Conservation (phyloP, 2,888 invertebrate genomes). For the Drosophila paucipuncta region DNA sequence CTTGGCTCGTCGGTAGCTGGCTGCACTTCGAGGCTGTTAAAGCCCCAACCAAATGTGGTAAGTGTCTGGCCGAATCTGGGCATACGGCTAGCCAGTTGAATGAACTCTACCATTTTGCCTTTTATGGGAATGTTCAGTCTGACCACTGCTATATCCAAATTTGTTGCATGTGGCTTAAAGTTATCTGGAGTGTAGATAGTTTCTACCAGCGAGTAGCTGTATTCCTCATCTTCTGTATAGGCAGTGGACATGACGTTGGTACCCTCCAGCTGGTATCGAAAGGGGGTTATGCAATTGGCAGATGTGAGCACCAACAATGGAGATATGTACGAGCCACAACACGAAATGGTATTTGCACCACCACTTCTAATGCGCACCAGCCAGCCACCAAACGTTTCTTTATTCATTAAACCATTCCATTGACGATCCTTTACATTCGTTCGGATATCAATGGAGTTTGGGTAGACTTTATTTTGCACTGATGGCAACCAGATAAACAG, state of each 20-base stretch:
- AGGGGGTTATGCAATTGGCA: conserved; percentile 53
- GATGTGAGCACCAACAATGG: conserved; percentile 49
- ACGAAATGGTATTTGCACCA: conserved; percentile 13
- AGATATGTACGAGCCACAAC: conserved; percentile 45
- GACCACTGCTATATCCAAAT: conserved; percentile 51
- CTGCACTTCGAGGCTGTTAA: conserved; percentile 11
- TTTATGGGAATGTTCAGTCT: conserved; percentile 33
- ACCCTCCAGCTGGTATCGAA: conserved; percentile 8
- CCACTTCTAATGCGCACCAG: conserved; percentile 31
- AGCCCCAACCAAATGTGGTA: conserved; percentile 44
- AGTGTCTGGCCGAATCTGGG: rapidly evolving
- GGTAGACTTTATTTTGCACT: conserved; percentile 18
- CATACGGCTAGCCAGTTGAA: conserved; percentile 7
- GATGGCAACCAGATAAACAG: not conserved
- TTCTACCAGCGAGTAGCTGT: conserved; percentile 19
- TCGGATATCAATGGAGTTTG: not conserved
- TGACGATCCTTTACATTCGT: not conserved
- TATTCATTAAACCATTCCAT: conserved; percentile 40
- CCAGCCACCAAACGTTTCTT: conserved; percentile 41
- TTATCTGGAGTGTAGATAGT: conserved; percentile 32
- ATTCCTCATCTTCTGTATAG: not conserved
- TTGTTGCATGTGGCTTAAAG: conserved; percentile 1
- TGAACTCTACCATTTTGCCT: conserved; percentile 52
- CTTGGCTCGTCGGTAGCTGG: not conserved
- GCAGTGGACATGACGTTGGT: conserved; percentile 32